phyloP scores from a whole-genome alignment of 2,888 invertebrate genomes.

The Tanypteryx hageni region DNA sequence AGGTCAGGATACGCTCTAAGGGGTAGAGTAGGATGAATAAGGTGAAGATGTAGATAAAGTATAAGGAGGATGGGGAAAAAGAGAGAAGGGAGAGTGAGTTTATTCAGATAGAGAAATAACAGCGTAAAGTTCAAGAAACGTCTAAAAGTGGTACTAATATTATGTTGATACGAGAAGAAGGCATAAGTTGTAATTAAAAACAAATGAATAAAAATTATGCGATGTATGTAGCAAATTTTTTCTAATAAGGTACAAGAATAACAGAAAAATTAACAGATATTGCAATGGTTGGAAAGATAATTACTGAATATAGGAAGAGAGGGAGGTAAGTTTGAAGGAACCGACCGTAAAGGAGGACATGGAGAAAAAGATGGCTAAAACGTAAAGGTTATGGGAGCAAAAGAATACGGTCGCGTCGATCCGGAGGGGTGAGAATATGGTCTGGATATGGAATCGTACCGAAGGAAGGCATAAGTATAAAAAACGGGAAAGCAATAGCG shows the following conservation, averaged over 20 bases:
- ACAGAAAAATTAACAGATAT: too few relatives aligned
- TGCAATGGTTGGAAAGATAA: too few relatives aligned
- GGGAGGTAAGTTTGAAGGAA: not conserved
- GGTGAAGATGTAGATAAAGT: not conserved
- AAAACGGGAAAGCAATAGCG: slow-evolving; percentile 40
- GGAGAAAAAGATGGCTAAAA: not conserved
- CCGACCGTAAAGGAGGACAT: not conserved
- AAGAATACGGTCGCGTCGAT: too few relatives aligned
- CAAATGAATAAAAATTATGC: too few relatives aligned
- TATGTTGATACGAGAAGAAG: too few relatives aligned
- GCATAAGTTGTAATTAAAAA: too few relatives aligned
- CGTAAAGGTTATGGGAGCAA: too few relatives aligned
- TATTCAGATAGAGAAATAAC: too few relatives aligned
- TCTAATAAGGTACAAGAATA: too few relatives aligned
- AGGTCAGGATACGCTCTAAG: not conserved
- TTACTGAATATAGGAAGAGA: not conserved
- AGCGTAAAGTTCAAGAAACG: not conserved
- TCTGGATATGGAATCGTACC: not conserved
- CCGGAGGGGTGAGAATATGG: not conserved
- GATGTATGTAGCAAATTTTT: too few relatives aligned
- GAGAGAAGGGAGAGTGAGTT: too few relatives aligned
- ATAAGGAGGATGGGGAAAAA: not conserved
- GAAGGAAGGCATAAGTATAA: slow-evolving; percentile 1
- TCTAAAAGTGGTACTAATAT: too few relatives aligned
- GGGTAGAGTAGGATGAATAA: not conserved